A percentile compares a stretch with the other conserved stretches of the same genome.
phyloP scores from a whole-genome alignment of 2,888 invertebrate species.

The Elysia crispata region DNA sequence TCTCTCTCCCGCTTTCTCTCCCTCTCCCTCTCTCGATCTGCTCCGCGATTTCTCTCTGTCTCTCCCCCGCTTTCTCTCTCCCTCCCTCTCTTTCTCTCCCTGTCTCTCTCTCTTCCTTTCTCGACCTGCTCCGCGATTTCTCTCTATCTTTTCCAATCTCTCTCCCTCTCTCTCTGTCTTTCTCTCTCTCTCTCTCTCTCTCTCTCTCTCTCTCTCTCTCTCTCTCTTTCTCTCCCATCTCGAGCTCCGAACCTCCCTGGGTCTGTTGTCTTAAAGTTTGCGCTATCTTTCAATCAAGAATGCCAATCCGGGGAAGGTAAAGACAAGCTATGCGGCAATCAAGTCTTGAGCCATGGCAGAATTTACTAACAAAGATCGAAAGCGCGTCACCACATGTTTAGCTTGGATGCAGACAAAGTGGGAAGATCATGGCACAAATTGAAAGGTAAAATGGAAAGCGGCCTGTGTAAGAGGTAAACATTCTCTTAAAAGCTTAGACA shows the following conservation, averaged over 20 bases:
- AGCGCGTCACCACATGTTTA: not conserved
- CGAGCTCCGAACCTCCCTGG: too few species aligned
- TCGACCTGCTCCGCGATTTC: not conserved
- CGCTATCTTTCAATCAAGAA: too few species aligned
- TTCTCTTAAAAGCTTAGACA: too few species aligned
- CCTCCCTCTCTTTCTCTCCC: too few species aligned
- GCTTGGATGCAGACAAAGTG: not conserved
- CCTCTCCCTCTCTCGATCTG: constrained; percentile 5
- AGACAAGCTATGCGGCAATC: too few species aligned
- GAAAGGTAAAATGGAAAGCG: not conserved
- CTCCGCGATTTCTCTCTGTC: not conserved
- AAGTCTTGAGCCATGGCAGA: too few species aligned
- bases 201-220: too few species aligned
- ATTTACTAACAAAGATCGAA: not conserved
- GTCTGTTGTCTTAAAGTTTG: too few species aligned
- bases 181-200: not conserved
- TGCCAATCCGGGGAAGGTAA: too few species aligned
- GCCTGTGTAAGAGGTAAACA: too few species aligned
- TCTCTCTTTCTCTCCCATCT: too few species aligned
- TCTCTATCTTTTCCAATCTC: not conserved
- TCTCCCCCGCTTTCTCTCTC: not conserved
- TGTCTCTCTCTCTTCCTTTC: too few species aligned
- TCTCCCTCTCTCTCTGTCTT: not conserved
- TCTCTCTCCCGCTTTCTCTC: not conserved
- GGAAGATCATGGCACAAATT: not conserved